These are phyloP conservation scores for Episyrphus balteatus DNA, from an alignment of 1,140 invertebrate species.

Conservation along the genomic window DNA sequence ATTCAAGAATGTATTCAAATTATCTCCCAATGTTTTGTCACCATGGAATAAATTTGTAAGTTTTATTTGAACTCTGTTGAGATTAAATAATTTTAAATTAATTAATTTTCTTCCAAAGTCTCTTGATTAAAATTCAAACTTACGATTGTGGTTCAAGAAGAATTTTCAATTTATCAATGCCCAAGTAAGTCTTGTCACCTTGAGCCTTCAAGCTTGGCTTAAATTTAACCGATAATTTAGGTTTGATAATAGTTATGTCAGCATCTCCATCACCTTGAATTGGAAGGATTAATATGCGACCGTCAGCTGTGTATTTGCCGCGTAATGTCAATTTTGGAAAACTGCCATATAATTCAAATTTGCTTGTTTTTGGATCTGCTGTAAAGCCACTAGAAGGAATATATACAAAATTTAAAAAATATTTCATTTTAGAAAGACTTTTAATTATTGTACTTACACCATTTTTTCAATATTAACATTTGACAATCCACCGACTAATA, in stretches of 20 bases:
- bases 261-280: constrained; percentile 34
- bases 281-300: constrained; percentile 30
- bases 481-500: constrained; percentile 28
- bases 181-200: constrained; percentile 22
- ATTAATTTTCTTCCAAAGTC: neutral
- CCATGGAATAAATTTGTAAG: constrained; percentile 59
- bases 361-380: constrained; percentile 24
- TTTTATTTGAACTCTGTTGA: constrained; percentile 45
- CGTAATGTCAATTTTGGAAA: constrained; percentile 25
- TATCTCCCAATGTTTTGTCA: constrained; percentile 48
- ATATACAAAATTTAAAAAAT: neutral
- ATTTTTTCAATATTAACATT: constrained; percentile 30
- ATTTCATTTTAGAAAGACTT: neutral
- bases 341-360: constrained; percentile 31
- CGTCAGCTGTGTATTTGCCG: constrained; percentile 30
- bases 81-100: constrained; percentile 33
- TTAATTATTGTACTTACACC: constrained; percentile 19
- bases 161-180: constrained; percentile 30
- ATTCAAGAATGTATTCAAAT: constrained; percentile 49
- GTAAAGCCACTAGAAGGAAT: constrained; percentile 20
- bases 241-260: constrained; percentile 24
- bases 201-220: constrained; percentile 21
- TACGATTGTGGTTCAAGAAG: constrained; percentile 30
- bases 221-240: constrained; percentile 33
- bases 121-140: neutral